A percentile compares a stretch with the other conserved stretches of the same genome.
These are phyloP conservation scores for Bursaphelenchus mucronatus DNA, from an alignment of 1,140 invertebrate species.

Conservation along the genomic window DNA sequence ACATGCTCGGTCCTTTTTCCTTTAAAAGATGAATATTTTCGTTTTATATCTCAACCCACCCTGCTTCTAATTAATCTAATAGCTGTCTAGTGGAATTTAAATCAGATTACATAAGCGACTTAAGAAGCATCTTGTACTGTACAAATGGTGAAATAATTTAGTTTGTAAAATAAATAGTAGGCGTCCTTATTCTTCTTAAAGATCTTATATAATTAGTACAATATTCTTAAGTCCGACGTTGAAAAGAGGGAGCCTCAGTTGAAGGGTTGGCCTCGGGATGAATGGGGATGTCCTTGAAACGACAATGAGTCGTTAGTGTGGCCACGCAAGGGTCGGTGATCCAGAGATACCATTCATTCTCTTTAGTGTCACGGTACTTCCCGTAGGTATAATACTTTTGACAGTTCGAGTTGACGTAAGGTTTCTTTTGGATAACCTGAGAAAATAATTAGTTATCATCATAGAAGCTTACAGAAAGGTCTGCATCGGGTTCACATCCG, in stretches of 20 bases:
- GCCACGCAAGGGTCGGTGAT: constrained; percentile 45
- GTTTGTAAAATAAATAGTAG: too few relatives aligned
- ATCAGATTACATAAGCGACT: too few relatives aligned
- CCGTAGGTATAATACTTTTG: constrained; percentile 49
- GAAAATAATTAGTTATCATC: neutral
- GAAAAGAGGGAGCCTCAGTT: too few relatives aligned
- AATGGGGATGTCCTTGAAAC: constrained; percentile 47
- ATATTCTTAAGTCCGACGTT: too few relatives aligned
- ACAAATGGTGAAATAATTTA: too few relatives aligned
- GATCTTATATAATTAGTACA: too few relatives aligned
- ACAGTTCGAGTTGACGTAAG: constrained; percentile 34
- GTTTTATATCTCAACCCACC: too few relatives aligned
- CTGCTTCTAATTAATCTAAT: too few relatives aligned
- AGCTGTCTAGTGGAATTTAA: too few relatives aligned
- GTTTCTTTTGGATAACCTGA: constrained; percentile 43
- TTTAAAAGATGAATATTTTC: too few relatives aligned
- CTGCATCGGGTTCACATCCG: constrained; percentile 47
- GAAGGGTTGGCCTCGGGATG: constrained; percentile 5
- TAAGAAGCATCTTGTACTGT: too few relatives aligned
- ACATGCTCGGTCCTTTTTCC: neutral
- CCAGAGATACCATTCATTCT: constrained; percentile 48
- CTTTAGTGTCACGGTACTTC: constrained; percentile 40
- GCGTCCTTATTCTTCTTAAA: too few relatives aligned
- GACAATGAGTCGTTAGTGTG: constrained; percentile 46
- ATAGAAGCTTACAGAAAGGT: constrained; percentile 31